Conservation (phyloP, 2,888 invertebrate genomes). For the Celastrina argiolus region DNA sequence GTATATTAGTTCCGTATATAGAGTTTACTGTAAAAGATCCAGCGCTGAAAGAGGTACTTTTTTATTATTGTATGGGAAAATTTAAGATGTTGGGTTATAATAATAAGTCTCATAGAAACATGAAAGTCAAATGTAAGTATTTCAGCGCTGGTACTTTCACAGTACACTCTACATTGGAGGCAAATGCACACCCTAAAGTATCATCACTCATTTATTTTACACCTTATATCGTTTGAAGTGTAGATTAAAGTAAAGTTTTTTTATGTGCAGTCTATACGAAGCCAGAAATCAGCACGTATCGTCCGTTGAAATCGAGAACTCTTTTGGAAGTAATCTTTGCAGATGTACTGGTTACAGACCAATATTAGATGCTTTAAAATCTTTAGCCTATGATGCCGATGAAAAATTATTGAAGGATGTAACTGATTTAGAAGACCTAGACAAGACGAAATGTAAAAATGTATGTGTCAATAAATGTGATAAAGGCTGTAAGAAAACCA, state of each 20-base stretch:
- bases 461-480: constrained; percentile 47
- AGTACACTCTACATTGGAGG: too few species aligned
- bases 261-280: constrained; percentile 65
- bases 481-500: constrained; percentile 35
- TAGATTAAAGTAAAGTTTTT: background rate
- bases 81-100: too few species aligned
- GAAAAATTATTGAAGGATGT: constrained; percentile 68
- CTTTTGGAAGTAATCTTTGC: constrained; percentile 87
- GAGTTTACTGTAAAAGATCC: too few species aligned
- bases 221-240: background rate
- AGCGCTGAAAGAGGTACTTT: too few species aligned
- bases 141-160: too few species aligned
- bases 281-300: constrained; percentile 72
- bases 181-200: too few species aligned
- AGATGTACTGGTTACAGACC: constrained; percentile 89
- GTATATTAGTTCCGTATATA: too few species aligned
- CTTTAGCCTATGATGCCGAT: constrained; percentile 80
- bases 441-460: constrained; percentile 43
- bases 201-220: too few species aligned
- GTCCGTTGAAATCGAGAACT: constrained; percentile 83
- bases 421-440: constrained; percentile 66
- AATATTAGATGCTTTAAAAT: constrained; percentile 87
- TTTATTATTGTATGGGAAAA: too few species aligned
- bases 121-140: too few species aligned
- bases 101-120: too few species aligned